These are phyloP conservation scores for Cynopterus brachyotis DNA, from an alignment of 2,113 vertebrate genomes.

Conservation along the genomic window DNA sequence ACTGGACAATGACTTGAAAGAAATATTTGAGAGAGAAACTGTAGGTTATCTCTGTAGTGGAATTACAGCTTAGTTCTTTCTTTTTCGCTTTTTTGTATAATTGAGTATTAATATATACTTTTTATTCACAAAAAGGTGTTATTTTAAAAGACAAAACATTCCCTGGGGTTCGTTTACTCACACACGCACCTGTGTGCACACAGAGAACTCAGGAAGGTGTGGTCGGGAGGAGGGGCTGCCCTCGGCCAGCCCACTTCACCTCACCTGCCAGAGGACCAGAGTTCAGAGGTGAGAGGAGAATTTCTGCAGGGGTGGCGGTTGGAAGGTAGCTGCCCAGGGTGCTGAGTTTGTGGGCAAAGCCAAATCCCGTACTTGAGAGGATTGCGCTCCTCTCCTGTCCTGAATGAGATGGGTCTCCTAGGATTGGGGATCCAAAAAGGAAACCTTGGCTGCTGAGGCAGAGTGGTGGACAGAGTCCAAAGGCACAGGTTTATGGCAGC, in stretches of 20 bases:
- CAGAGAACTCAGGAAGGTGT: neutral
- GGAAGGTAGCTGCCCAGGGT: neutral
- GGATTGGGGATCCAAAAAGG: neutral
- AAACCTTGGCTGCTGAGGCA: neutral
- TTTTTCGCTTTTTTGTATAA: neutral
- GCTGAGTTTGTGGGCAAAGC: neutral
- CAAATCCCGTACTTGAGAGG: fast-evolving
- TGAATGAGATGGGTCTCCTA: neutral
- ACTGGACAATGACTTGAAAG: neutral
- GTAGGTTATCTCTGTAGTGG: neutral
- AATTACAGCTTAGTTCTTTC: neutral
- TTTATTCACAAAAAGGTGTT: neutral
- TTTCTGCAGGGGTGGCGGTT: neutral
- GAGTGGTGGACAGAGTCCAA: slow-evolving; percentile 62
- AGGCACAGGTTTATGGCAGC: slow-evolving; percentile 57
- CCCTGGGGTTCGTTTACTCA: neutral
- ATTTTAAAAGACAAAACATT: neutral
- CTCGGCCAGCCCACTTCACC: neutral
- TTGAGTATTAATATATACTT: neutral
- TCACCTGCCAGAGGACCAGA: neutral
- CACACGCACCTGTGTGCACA: neutral
- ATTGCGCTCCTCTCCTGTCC: neutral
- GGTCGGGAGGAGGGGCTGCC: neutral
- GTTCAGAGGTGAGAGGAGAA: neutral
- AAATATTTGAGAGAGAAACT: neutral